These are phyloP conservation scores for Cebus imitator DNA, from an alignment of 2,113 vertebrate species.

Conservation along the genomic window DNA sequence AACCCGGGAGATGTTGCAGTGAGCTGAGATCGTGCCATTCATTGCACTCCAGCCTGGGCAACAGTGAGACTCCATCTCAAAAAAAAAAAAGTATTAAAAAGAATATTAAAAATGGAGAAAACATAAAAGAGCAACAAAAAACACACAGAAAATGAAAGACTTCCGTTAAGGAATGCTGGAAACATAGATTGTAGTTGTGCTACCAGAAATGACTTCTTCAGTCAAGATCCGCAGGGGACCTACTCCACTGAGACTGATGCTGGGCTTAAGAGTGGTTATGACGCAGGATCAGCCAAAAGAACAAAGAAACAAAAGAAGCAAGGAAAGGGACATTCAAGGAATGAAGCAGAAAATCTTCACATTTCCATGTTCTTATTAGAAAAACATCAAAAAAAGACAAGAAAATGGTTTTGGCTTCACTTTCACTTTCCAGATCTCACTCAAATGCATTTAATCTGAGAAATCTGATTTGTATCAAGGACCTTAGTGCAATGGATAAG, in stretches of 20 bases:
- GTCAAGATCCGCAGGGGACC: background rate
- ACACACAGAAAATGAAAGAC: background rate
- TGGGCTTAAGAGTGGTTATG: rapidly evolving
- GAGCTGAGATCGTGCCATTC: no score
- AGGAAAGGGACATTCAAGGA: background rate
- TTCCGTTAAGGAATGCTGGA: background rate
- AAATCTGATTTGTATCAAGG: background rate
- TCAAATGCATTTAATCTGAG: background rate
- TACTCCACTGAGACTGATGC: background rate
- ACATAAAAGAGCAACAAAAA: background rate
- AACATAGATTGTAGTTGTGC: background rate
- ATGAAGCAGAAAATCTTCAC: background rate
- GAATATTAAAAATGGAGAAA: background rate
- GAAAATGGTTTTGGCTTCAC: background rate
- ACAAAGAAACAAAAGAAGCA: background rate
- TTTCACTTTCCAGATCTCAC: background rate
- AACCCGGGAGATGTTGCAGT: no score
- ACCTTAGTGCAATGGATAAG: background rate
- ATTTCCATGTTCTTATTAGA: background rate
- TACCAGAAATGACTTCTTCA: background rate
- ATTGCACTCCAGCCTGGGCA: no score
- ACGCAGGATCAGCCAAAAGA: no score
- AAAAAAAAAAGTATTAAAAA: no score
- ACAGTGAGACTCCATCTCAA: no score
- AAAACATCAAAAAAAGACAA: background rate